phyloP scores from a whole-genome alignment of 1,140 invertebrate genomes.

The Atta texana region DNA sequence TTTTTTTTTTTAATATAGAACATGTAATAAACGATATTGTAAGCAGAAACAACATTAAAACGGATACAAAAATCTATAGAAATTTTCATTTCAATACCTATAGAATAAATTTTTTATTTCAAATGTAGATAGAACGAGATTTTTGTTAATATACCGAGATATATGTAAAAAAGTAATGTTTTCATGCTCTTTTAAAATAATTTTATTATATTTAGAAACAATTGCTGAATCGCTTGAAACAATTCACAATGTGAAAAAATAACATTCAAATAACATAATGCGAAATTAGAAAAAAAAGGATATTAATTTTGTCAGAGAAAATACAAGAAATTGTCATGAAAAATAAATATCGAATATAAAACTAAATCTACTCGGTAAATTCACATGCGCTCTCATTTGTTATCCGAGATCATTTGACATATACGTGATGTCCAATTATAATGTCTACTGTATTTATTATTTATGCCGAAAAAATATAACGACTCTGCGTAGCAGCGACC shows the following conservation, averaged over 20 bases:
- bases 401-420: constrained; percentile 56
- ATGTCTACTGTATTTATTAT: constrained; percentile 54
- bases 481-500: background rate
- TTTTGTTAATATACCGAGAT: background rate
- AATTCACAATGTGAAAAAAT: background rate
- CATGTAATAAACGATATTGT: background rate
- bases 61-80: constrained; percentile 3
- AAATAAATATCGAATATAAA: constrained; percentile 30
- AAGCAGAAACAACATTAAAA: background rate
- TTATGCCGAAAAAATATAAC: constrained; percentile 42
- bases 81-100: background rate
- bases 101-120: constrained; percentile 1
- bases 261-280: background rate
- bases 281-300: background rate
- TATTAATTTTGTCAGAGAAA: constrained; percentile 29
- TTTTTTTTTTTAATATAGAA: background rate
- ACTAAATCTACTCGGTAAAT: constrained; percentile 25
- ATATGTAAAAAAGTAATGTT: background rate
- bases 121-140: background rate
- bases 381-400: constrained; percentile 51
- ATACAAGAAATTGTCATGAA: constrained; percentile 27
- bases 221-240: background rate
- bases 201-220: background rate
- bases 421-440: constrained; percentile 2
- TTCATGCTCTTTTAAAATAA: background rate